Conservation (phyloP, 2,888 invertebrate species). For the Chrysolina americana region DNA sequence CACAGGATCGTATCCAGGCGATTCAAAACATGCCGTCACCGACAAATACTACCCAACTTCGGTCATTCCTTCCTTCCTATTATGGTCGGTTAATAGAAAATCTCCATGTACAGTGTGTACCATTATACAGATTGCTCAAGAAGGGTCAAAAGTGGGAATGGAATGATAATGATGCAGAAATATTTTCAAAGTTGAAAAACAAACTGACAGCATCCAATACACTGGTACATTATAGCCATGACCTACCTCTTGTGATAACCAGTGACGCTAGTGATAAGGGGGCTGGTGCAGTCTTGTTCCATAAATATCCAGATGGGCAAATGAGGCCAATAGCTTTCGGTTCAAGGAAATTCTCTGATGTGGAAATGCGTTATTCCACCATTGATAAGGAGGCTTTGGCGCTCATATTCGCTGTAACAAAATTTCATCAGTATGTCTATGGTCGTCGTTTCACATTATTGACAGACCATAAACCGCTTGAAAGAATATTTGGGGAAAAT, state of each 20-base stretch:
- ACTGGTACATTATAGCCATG: conserved; percentile 44
- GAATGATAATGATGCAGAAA: conserved; percentile 31
- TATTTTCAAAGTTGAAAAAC: conserved; percentile 42
- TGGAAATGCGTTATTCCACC: conserved; percentile 38
- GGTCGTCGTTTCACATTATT: conserved; percentile 27
- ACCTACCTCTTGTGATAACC: conserved; percentile 32
- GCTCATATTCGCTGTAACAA: conserved; percentile 37
- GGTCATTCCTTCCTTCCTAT: conserved; percentile 44
- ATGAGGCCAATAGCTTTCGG: conserved; percentile 42
- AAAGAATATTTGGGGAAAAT: conserved; percentile 37
- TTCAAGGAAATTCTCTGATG: conserved; percentile 36
- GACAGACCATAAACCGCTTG: conserved; percentile 42
- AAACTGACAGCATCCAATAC: conserved; percentile 37
- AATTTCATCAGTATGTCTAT: conserved; percentile 41
- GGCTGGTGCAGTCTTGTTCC: conserved; percentile 38
- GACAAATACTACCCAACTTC: conserved; percentile 37
- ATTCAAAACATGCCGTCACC: conserved; percentile 39
- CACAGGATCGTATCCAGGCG: not conserved
- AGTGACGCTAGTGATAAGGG: conserved; percentile 41
- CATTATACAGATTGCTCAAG: conserved; percentile 42
- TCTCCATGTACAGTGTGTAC: conserved; percentile 39
- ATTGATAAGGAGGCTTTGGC: conserved; percentile 47
- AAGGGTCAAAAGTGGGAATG: conserved; percentile 40
- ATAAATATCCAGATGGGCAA: conserved; percentile 33
- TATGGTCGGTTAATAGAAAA: conserved; percentile 43